phyloP scores from a whole-genome alignment of 2,113 vertebrate genomes.

The Osmerus eperlanus region DNA sequence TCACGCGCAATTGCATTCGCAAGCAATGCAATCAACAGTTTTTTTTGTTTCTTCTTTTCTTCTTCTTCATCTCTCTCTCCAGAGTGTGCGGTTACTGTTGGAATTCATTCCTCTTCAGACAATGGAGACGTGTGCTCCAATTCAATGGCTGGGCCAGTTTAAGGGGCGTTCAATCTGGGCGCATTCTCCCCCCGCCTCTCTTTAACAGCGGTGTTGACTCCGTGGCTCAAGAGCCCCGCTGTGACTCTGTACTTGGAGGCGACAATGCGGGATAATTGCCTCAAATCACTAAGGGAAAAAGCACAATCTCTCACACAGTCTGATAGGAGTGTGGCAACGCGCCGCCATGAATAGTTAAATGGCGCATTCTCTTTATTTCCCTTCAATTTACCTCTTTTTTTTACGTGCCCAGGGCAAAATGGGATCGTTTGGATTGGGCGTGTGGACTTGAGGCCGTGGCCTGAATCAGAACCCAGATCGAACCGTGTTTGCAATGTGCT shows the following conservation, averaged over 20 bases:
- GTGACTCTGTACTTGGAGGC: constrained; percentile 60
- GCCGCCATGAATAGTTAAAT: constrained; percentile 72
- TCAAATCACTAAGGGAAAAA: constrained; percentile 63
- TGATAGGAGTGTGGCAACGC: constrained; percentile 62
- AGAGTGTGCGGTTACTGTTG: constrained; percentile 45
- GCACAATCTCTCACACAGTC: constrained; percentile 50
- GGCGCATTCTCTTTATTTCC: constrained; percentile 63
- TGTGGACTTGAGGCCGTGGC: constrained; percentile 29
- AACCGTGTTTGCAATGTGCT: neutral
- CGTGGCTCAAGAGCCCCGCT: constrained; percentile 41
- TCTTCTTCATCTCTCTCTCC: constrained; percentile 1
- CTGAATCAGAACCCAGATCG: constrained; percentile 30
- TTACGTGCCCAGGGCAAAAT: neutral
- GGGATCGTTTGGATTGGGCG: constrained; percentile 9
- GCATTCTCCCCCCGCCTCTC: constrained; percentile 48
- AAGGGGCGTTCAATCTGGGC: constrained; percentile 43
- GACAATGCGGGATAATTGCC: constrained; percentile 66
- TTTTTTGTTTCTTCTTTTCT: neutral
- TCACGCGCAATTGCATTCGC: neutral
- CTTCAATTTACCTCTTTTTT: constrained; percentile 53
- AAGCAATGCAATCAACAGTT: constrained; percentile 36
- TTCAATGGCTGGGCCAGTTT: constrained; percentile 50
- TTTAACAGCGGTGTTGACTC: constrained; percentile 45
- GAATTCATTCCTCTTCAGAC: constrained; percentile 51
- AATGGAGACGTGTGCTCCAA: constrained; percentile 41